A percentile compares a stretch with the other conserved stretches of the same genome.
Evolutionary conservation across 2,888 invertebrate species (phyloP).

Genomic region (Rhorus exstirpatorius): DNA sequence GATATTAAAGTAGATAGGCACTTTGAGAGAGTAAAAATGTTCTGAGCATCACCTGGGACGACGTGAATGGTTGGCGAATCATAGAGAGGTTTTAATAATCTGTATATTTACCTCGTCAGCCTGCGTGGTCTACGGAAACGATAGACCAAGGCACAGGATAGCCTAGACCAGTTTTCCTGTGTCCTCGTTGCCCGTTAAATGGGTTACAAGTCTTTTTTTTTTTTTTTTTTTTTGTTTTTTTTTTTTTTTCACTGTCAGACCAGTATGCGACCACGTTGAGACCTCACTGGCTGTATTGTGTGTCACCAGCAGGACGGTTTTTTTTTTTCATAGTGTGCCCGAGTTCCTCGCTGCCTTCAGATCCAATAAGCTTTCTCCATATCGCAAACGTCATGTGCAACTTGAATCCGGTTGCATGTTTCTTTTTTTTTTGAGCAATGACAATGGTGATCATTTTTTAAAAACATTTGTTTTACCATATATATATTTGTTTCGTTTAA

Average conservation of each 20-base stretch:
- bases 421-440: slow-evolving; percentile 6
- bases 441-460: neutral
- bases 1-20: too few relatives aligned
- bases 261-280: slow-evolving; percentile 27
- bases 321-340: slow-evolving; percentile 27
- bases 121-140: neutral
- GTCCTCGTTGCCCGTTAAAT: slow-evolving; percentile 45
- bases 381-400: neutral
- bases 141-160: slow-evolving; percentile 12
- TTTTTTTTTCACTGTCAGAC: slow-evolving; percentile 1
- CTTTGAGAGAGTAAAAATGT: too few relatives aligned
- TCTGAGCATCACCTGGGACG: too few relatives aligned
- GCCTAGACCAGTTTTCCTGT: slow-evolving; percentile 48
- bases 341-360: slow-evolving; percentile 23
- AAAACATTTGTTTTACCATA: too few relatives aligned
- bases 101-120: neutral
- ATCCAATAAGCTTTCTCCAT: slow-evolving; percentile 31
- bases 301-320: slow-evolving; percentile 39
- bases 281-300: slow-evolving; percentile 41
- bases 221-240: slow-evolving; percentile 5
- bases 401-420: neutral
- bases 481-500: too few relatives aligned
- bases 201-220: slow-evolving; percentile 35
- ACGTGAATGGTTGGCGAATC: slow-evolving; percentile 23
- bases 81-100: slow-evolving; percentile 34